These are phyloP conservation scores for Leptogaster cylindrica DNA, from an alignment of 2,888 invertebrate species.

Conservation along the genomic window DNA sequence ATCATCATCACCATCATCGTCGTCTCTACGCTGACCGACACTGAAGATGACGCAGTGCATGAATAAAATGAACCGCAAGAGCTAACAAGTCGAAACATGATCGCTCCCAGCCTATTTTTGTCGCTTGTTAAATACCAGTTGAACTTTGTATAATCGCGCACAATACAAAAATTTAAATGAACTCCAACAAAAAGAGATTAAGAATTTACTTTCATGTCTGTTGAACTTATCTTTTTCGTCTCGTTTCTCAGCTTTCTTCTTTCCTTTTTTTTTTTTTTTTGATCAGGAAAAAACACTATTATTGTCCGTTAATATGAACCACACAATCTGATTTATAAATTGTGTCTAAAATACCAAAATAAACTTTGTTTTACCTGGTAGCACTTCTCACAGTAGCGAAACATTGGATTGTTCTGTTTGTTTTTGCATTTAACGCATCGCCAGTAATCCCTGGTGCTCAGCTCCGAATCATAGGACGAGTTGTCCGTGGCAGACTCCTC, in stretches of 20 bases:
- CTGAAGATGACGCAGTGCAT: conserved; percentile 25
- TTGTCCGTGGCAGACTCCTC: conserved; percentile 52
- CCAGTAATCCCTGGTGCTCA: conserved; percentile 68
- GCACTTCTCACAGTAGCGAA: conserved; percentile 73
- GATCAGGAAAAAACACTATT: neutral
- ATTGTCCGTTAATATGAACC: neutral
- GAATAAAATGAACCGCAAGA: conserved; percentile 32
- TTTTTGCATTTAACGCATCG: conserved; percentile 70
- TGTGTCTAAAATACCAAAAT: no score
- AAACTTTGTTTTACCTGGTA: conserved; percentile 68
- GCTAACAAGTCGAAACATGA: conserved; percentile 46
- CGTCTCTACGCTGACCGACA: conserved; percentile 7
- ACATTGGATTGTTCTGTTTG: conserved; percentile 69
- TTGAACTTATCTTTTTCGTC: no score
- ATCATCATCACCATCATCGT: neutral
- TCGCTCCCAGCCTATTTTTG: conserved; percentile 42
- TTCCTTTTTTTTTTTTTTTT: neutral
- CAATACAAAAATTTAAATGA: conserved; percentile 21
- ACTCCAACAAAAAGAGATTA: conserved; percentile 23
- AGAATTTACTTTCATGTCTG: conserved; percentile 13
- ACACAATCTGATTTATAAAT: conserved; percentile 17
- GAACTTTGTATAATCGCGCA: conserved; percentile 34
- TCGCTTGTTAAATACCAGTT: conserved; percentile 20
- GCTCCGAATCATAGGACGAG: conserved; percentile 62
- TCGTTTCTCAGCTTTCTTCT: no score